Evolutionary conservation across 2,797 vertebrate species (phyloP), one percentile per base, ranked within the genome.

Genomic region (Eulemur albifrons): DNA sequence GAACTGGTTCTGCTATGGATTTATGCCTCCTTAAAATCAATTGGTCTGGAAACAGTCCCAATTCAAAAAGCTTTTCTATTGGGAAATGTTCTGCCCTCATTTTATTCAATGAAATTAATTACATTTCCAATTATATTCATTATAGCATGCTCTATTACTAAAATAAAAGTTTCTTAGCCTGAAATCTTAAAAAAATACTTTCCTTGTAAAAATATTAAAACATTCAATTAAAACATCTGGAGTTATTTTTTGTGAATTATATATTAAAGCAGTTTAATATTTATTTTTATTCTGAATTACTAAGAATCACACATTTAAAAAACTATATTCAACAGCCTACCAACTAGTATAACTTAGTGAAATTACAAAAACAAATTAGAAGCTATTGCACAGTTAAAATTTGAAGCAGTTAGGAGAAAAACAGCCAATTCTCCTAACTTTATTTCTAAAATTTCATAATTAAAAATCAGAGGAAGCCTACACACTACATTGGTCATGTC

Each of bases 21-120:
- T 88, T 80, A 69, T 21, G 43, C 14, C 81, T 63, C 11, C 80
- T 94, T 82, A 93, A 94, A 96, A 96, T 95, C 86, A 72, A 88
- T 43, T 32, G 70, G 32, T 48, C 40, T 86, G 35, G 27, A 87
- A 95, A 80, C 15, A 59, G 13, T 48, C 50, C 54, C 77, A 97
- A 82, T 35, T 73, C 85, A 83, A 72, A 94, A 70, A 65, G 8
- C 76, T 54, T 76, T 92, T 81, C 38, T 52, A 38, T 7, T 90
- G 32, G 32, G 72, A 80, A 89, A 77, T 77, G 23, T 52, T 88
- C 81, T 90, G 7, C 69, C 32, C 63, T 93, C 45, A 73, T 72
- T 89, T 70, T 92, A 92, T 45, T 92, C 30, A 90, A 81, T 75
- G 20, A 76, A 88, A 76, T 73, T 50, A 96, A 86, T 59, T 89